Evolutionary conservation across 2,797 vertebrate species (phyloP), one percentile per base, ranked within the genome.

Genomic region (Phrynocephalus forsythii): DNA sequence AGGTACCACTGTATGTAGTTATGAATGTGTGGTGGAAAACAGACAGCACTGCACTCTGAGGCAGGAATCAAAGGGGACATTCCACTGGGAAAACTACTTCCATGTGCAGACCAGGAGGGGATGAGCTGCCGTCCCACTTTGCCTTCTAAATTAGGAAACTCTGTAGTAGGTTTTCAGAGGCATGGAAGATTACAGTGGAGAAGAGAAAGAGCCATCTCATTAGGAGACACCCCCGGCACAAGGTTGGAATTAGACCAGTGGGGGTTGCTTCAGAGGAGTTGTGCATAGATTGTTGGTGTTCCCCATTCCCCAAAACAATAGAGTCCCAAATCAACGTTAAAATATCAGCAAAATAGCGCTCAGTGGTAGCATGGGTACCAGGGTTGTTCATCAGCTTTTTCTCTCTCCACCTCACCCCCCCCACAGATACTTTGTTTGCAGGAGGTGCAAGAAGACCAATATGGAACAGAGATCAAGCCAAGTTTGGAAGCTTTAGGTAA

Each of bases 381-480:
- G 22, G 28, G 63, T 44, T 50, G 16, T 84, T 66, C 56, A 76
- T 69, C 13, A 13, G 6, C 66, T 38, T 1, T 24, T 33, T 73
- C 44, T 18, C 16, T 28, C 66, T 13, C 63, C 22, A 2, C 72
- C 77, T 89, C 91, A 90, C 33, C 38, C 38, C 92, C 92, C 71
- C 15, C 76, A 63, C 92, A 99, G 99, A 97, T 99, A 73, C 95
- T 99, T 87, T 99, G 99, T 97, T 98, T 99, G 86, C 99, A 99
- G 95, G 99, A 99, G 95, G 99, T 99, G 80, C 99, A 99, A 95
- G 97, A 98, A 96, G 97, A 99, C 94, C 99, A 99, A 93, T 99
- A 98, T 50, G 94, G 96, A 88, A 90, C 90, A 91, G 98, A 99
- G 94, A 97, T 99, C 87, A 98, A 98, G 95, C 98, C 98, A 76